phyloP scores from a whole-genome alignment of 35 echinoderm and acorn worm genomes.

The Strongylocentrotus purpuratus region DNA sequence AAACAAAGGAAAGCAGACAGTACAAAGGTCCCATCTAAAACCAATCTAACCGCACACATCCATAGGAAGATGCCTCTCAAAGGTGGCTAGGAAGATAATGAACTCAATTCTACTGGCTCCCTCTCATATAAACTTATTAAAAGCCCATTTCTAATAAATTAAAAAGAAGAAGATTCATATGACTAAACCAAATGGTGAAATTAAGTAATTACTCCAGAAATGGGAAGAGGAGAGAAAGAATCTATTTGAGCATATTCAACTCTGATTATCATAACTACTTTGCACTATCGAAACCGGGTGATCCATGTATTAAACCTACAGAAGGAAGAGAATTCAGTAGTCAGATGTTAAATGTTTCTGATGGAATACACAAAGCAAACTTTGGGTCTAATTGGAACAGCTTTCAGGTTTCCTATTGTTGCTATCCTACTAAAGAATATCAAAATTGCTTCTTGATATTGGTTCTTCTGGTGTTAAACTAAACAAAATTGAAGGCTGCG shows the following conservation, averaged over 20 bases:
- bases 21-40: background rate
- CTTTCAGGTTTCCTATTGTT: background rate
- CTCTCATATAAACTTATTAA: background rate
- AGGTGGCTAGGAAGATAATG: background rate
- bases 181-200: background rate
- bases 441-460: background rate
- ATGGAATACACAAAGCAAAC: background rate
- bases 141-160: background rate
- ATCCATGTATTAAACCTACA: too few relatives aligned
- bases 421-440: background rate
- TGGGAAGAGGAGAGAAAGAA: background rate
- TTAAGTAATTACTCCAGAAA: background rate
- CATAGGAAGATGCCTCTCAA: background rate
- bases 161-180: background rate
- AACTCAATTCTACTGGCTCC: background rate
- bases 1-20: background rate
- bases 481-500: background rate
- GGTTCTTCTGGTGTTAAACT: background rate
- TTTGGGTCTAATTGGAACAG: background rate
- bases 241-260: background rate
- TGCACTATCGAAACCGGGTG: background rate
- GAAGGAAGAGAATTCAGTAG: background rate
- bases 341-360: background rate
- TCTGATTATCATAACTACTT: background rate
- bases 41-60: background rate